phyloP scores from a whole-genome alignment of 2,888 invertebrate species.

The Encarsia formosa region DNA sequence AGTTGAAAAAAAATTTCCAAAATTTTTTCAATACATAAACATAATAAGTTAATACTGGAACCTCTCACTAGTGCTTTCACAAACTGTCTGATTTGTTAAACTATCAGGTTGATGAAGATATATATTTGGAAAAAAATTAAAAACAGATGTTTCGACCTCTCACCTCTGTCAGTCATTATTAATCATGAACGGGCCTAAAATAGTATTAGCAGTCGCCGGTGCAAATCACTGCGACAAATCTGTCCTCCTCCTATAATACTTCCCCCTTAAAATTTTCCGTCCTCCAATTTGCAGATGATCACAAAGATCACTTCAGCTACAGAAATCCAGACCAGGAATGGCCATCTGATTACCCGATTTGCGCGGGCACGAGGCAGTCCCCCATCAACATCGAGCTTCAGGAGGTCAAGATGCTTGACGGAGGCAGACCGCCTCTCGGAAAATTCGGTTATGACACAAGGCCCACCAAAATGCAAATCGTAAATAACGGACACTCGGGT shows the following conservation, averaged over 20 bases:
- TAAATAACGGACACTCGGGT: conserved; percentile 25
- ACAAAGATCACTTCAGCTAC: conserved; percentile 24
- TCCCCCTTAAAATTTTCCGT: neutral
- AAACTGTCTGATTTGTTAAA: too few species aligned
- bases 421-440: neutral
- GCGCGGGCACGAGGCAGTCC: conserved; percentile 30
- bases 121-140: neutral
- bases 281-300: neutral
- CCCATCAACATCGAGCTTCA: conserved; percentile 29
- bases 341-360: conserved; percentile 26
- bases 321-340: conserved; percentile 26
- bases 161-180: too few species aligned
- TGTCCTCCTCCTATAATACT: too few species aligned
- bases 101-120: too few species aligned
- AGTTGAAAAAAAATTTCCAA: too few species aligned
- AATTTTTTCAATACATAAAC: too few species aligned
- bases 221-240: too few species aligned
- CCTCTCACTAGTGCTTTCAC: too few species aligned
- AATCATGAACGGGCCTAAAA: too few species aligned
- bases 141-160: too few species aligned
- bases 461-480: conserved; percentile 15
- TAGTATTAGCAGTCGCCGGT: too few species aligned
- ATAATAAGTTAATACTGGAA: too few species aligned
- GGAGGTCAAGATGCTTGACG: conserved; percentile 1
- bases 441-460: conserved; percentile 9